phyloP scores from a whole-genome alignment of 2,797 vertebrate species.

The Dermochelys coriacea region DNA sequence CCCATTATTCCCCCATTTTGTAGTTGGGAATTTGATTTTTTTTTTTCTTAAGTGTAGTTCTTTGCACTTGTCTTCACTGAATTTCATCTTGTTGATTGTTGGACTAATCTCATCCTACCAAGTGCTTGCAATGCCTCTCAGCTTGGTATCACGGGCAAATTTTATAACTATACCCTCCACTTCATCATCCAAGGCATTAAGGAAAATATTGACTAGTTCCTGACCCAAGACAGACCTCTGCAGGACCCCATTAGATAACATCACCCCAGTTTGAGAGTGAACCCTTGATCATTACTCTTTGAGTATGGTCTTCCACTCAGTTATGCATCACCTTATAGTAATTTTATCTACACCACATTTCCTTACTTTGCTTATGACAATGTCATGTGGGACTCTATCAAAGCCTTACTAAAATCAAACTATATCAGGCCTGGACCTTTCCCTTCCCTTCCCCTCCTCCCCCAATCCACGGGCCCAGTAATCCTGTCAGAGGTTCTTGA shows the following conservation, averaged over 20 bases:
- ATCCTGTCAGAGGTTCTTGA: not conserved
- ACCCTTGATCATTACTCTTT: not conserved
- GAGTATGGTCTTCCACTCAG: not conserved
- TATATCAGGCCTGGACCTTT: not conserved
- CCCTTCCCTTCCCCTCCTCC: no score
- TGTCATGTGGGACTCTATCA: not conserved
- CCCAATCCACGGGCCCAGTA: no score
- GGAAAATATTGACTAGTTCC: not conserved
- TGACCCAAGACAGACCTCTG: not conserved
- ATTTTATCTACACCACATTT: not conserved
- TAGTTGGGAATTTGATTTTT: not conserved
- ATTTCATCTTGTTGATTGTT: not conserved
- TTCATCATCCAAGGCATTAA: not conserved
- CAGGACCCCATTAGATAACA: not conserved
- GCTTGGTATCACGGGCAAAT: not conserved
- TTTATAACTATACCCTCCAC: not conserved
- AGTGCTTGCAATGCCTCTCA: not conserved
- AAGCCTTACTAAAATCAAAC: not conserved
- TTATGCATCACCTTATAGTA: not conserved
- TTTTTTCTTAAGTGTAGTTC: not conserved
- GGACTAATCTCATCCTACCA: not conserved
- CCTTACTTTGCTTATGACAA: not conserved
- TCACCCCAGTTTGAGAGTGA: not conserved
- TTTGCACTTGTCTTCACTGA: not conserved
- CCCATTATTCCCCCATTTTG: not conserved